Base-by-base conservation (phyloP, 2,113 vertebrate genomes). In the Sigmodon hispidus region DNA sequence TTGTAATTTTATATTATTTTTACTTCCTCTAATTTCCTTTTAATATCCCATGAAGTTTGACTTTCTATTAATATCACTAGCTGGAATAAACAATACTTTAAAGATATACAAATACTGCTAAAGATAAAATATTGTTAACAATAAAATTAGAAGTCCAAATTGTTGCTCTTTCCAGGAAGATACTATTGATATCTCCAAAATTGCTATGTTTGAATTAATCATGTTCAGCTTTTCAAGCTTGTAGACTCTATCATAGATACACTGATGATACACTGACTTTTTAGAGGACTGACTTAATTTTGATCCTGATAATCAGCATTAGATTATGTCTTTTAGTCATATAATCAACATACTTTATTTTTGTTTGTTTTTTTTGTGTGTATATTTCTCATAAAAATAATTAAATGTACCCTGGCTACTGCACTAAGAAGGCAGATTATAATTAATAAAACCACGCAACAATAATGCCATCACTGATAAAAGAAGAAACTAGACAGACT, bases 21-120 rank as follows among this genome's bases (percentile, higher is more conserved):
- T 97, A 97, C 98, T 98, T 97, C 93, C 29, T 92, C 96, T 93
- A 96, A 98, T 97, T 97, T 97, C 50, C 97, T 61, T 61, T 87
- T 88, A 61, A 55, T 90, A 95, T 94, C 96, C 88, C 96, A 89
- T 90, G 92, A 97, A 95, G 92, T 65, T 69, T 87, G 96, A 97
- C 87, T 85, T 97, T 95, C 94, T 90, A 98, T 97, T 86, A 96
- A 97, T 95, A 86, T 94, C 93, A 97, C 91, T 36, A 95, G 36
- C 89, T 92, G 94, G 86, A 97, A 98, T 81, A 93, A 96, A 97
- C 96, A 97, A 89, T 69, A 97, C 88, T 67, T 85, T 93, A 96
- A 95, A 91, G 22, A 79, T 40, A 88, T 52, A 65, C 0, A 63
- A 97, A 61, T 84, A 96, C 67, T 96, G 45, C 59, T 91, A 95